phyloP scores from a whole-genome alignment of 2,888 invertebrate species.

The Sarcophaga caerulescens region DNA sequence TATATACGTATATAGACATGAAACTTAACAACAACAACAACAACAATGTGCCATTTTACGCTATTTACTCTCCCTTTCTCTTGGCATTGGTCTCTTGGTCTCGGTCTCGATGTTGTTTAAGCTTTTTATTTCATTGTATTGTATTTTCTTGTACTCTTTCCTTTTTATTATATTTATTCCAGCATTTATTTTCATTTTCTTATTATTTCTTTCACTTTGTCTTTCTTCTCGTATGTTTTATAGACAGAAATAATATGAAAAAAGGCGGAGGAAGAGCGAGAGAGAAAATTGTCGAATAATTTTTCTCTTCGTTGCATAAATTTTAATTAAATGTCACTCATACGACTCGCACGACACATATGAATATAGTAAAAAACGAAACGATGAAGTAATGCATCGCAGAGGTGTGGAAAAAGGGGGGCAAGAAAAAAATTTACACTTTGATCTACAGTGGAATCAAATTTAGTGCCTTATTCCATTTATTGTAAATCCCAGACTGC shows the following conservation, averaged over 20 bases:
- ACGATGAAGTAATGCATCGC: background rate
- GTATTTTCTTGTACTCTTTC: background rate
- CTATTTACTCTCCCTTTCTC: conserved; percentile 17
- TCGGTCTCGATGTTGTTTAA: background rate
- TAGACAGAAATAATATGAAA: conserved; percentile 11
- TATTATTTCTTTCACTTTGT: conserved; percentile 21
- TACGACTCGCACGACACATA: conserved; percentile 72
- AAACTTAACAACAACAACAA: conserved; percentile 22
- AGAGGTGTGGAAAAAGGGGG: background rate
- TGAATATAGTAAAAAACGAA: conserved; percentile 41
- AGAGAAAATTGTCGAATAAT: conserved; percentile 61
- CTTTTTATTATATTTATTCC: background rate
- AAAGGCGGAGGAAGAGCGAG: background rate
- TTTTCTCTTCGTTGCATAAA: conserved; percentile 75
- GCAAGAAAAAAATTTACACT: too few relatives aligned
- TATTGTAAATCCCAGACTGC: too few relatives aligned
- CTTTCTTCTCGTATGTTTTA: conserved; percentile 35
- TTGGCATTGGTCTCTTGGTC: background rate
- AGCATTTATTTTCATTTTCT: background rate
- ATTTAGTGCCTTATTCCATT: too few relatives aligned
- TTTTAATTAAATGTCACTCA: conserved; percentile 80
- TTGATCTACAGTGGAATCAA: too few relatives aligned
- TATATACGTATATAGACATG: conserved; percentile 38
- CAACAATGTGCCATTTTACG: conserved; percentile 43
- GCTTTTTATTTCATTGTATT: background rate